phyloP scores from a whole-genome alignment of 1,140 invertebrate species.

The Magallana angulata region DNA sequence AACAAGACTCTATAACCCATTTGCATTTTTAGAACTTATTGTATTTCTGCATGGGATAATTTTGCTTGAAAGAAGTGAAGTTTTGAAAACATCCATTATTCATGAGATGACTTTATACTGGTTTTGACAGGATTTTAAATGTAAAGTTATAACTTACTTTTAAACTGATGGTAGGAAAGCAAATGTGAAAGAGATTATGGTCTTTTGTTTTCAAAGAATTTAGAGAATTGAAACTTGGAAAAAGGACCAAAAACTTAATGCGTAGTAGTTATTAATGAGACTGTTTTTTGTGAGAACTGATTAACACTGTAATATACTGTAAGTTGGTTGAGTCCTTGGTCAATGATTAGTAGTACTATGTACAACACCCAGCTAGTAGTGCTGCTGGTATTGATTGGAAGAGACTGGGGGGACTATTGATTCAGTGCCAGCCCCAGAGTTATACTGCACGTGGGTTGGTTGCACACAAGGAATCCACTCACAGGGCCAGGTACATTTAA shows the following conservation, averaged over 20 bases:
- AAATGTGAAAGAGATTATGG: no score
- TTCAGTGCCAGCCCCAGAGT: conserved; percentile 14
- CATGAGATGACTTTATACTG: background rate
- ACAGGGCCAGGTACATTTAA: conserved; percentile 14
- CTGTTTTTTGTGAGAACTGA: background rate
- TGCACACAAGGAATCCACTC: conserved; percentile 12
- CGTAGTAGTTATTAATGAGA: no score
- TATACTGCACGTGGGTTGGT: conserved; percentile 16
- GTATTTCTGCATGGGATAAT: conserved; percentile 14
- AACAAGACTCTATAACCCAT: background rate
- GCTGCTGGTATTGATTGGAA: background rate
- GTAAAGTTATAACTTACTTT: no score
- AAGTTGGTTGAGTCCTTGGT: background rate
- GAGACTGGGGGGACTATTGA: conserved; percentile 34
- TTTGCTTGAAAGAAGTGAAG: conserved; percentile 2
- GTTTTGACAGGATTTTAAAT: conserved; percentile 5
- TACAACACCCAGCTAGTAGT: background rate
- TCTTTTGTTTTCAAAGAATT: background rate
- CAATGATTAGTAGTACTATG: background rate
- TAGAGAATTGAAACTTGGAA: background rate
- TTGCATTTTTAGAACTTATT: conserved; percentile 30
- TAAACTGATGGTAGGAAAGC: no score
- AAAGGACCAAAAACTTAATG: background rate
- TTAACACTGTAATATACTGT: background rate
- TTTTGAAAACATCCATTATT: conserved; percentile 1